Conservation (phyloP, 1,140 invertebrate genomes). For the Drosophila mauritiana region DNA sequence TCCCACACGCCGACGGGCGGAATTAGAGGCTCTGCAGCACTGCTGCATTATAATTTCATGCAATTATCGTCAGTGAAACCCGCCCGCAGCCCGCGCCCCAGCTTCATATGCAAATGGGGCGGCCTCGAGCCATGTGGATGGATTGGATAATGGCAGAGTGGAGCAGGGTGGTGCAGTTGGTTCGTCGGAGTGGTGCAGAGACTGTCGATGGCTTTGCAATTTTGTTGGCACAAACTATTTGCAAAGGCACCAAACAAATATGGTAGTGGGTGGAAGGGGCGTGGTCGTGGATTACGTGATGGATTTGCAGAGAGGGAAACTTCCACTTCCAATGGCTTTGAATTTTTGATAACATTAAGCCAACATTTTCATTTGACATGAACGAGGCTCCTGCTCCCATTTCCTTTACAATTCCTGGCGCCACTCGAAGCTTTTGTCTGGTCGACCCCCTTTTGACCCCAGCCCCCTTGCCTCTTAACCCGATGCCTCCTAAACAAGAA, state of each 20-base stretch:
- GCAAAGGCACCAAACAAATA: conserved; percentile 72
- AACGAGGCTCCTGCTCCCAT: conserved; percentile 7
- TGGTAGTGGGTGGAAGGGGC: conserved; percentile 45
- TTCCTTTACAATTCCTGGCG: conserved; percentile 57
- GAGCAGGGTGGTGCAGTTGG: conserved; percentile 5
- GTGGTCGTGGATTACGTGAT: conserved; percentile 56
- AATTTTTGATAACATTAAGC: conserved; percentile 77
- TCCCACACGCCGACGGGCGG: conserved; percentile 38
- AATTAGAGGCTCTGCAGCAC: conserved; percentile 24
- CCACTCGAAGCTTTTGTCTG: conserved; percentile 67
- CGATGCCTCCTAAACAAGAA: conserved; percentile 31
- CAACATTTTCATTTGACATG: conserved; percentile 77
- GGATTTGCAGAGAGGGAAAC: conserved; percentile 30
- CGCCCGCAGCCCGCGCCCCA: not conserved
- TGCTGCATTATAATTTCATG: conserved; percentile 82
- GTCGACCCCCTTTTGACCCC: conserved; percentile 26
- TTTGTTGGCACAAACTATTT: conserved; percentile 62
- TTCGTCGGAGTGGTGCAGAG: conserved; percentile 22
- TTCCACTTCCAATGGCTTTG: conserved; percentile 16
- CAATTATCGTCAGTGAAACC: conserved; percentile 70
- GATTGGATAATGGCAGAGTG: conserved; percentile 44
- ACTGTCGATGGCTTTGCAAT: conserved; percentile 57
- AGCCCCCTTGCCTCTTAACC: not conserved
- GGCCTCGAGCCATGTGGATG: conserved; percentile 43
- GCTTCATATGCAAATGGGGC: conserved; percentile 54